Evolutionary conservation across 2,113 vertebrate species (phyloP).

Genomic region (Vidua chalybeata): DNA sequence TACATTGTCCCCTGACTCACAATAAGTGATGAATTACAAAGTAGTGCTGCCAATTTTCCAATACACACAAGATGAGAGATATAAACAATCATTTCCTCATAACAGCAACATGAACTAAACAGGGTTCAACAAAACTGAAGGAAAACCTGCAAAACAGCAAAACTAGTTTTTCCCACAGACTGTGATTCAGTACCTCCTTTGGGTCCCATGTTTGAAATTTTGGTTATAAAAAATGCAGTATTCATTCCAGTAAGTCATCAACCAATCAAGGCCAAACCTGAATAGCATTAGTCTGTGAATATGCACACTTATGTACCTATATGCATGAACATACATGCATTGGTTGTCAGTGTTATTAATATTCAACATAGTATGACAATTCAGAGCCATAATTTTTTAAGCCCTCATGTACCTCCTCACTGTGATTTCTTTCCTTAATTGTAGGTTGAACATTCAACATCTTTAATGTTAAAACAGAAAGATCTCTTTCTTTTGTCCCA

Average conservation of each 20-base stretch:
- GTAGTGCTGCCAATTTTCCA: conserved; percentile 48
- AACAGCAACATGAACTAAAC: conserved; percentile 14
- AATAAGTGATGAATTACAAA: conserved; percentile 37
- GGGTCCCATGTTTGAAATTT: not conserved
- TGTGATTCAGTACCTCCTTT: not conserved
- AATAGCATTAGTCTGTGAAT: not conserved
- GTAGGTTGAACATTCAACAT: not conserved
- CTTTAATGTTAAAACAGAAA: not conserved
- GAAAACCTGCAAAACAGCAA: not conserved
- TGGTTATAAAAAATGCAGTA: not conserved
- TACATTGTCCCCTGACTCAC: conserved; percentile 28
- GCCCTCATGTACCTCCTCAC: not conserved
- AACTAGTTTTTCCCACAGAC: not conserved
- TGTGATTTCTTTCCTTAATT: not conserved
- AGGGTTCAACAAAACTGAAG: not conserved
- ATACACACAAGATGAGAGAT: conserved; percentile 24
- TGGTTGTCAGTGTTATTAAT: not conserved
- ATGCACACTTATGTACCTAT: not conserved
- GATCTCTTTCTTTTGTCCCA: not conserved
- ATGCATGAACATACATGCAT: not conserved
- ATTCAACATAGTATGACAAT: not conserved
- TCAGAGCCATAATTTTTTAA: not conserved
- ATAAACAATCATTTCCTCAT: conserved; percentile 55
- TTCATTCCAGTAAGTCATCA: not conserved
- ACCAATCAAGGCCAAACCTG: not conserved